phyloP scores from a whole-genome alignment of 2,113 vertebrate genomes.

The Oreochromis spilurus region DNA sequence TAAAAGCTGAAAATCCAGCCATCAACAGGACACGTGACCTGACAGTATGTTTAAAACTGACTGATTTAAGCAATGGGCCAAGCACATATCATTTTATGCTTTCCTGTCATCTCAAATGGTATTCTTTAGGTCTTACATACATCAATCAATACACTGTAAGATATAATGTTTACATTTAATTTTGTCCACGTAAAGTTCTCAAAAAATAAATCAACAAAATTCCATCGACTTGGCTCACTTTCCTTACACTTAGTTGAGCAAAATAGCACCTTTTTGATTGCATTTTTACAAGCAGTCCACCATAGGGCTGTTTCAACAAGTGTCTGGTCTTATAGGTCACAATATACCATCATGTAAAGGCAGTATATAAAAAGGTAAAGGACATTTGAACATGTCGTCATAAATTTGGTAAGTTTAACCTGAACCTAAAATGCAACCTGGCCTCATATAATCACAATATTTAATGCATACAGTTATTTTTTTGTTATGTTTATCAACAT shows the following conservation, averaged over 20 bases:
- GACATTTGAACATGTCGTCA: fast-evolving
- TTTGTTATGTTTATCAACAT: not conserved
- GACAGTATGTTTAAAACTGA: not conserved
- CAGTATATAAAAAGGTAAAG: not conserved
- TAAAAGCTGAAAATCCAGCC: not conserved
- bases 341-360: not conserved
- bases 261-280: not conserved
- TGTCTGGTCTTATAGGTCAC: not conserved
- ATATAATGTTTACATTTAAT: not conserved
- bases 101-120: not conserved
- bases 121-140: not conserved
- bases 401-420: not conserved
- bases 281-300: not conserved
- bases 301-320: not conserved
- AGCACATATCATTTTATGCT: not conserved
- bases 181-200: not conserved
- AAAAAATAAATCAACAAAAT: not conserved
- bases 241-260: not conserved
- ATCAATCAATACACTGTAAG: not conserved
- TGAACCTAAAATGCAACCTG: not conserved
- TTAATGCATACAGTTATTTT: not conserved
- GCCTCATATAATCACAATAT: not conserved
- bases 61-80: not conserved
- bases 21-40: not conserved
- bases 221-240: not conserved